Evolutionary conservation across 2,113 vertebrate genomes (phyloP).

Genomic region (Sinocyclocheilus anshuiensis): DNA sequence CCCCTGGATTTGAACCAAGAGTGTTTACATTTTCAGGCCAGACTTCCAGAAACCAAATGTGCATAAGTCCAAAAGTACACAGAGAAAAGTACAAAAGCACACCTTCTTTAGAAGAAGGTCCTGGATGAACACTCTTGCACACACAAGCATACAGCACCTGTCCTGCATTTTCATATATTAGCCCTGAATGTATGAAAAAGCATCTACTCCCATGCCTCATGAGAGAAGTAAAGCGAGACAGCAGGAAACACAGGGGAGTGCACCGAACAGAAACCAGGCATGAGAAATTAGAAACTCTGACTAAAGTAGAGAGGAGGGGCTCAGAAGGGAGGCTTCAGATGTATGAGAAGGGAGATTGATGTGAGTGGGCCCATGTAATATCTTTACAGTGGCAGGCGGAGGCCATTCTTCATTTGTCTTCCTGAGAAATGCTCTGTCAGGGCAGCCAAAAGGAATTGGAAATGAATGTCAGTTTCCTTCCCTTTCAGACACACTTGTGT

Average conservation of each 20-base stretch:
- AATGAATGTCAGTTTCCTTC: conserved; percentile 69
- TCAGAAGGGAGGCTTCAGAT: conserved; percentile 48
- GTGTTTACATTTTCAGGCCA: background rate
- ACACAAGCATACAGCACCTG: background rate
- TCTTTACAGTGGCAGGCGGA: conserved; percentile 72
- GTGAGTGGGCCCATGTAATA: conserved; percentile 69
- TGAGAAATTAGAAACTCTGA: conserved; percentile 47
- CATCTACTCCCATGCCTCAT: background rate
- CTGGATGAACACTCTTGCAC: background rate
- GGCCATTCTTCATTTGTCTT: conserved; percentile 72
- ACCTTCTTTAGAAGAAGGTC: background rate
- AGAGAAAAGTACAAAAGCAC: background rate
- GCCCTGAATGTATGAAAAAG: conserved; percentile 6
- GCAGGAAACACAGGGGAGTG: conserved; percentile 36
- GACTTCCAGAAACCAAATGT: conserved; percentile 1
- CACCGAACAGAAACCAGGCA: conserved; percentile 6
- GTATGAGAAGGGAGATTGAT: conserved; percentile 66
- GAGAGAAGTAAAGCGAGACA: conserved; percentile 34
- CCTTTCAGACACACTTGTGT: conserved; percentile 57
- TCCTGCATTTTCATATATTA: conserved; percentile 24
- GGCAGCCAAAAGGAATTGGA: conserved; percentile 68
- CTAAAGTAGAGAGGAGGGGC: conserved; percentile 42
- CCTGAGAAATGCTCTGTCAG: conserved; percentile 68
- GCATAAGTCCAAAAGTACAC: background rate
- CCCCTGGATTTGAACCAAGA: background rate